Percentiles rank a stretch among this genome's conserved stretches.
phyloP scores from a whole-genome alignment of 2,113 vertebrate genomes.

The Passerina amoena region DNA sequence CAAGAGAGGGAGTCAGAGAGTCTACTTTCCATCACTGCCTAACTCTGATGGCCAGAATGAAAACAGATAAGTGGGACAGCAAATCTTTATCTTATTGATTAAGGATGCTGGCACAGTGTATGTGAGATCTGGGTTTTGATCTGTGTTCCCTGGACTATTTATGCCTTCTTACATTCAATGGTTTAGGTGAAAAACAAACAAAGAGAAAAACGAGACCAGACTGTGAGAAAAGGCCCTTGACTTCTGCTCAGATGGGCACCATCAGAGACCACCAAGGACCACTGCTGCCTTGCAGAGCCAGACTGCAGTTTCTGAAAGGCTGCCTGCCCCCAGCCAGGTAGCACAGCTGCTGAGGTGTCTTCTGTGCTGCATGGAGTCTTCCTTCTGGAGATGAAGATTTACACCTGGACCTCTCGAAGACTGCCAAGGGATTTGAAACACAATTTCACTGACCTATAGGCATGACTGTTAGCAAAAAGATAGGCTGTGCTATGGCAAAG shows the following conservation, averaged over 20 bases:
- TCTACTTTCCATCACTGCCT: constrained; percentile 30
- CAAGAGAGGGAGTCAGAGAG: constrained; percentile 7
- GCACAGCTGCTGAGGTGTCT: neutral
- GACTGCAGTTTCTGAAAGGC: neutral
- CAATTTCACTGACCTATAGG: neutral
- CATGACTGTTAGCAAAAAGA: neutral
- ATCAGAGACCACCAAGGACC: neutral
- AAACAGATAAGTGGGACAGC: constrained; percentile 28
- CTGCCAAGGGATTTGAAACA: neutral
- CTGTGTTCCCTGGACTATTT: neutral
- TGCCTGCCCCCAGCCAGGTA: neutral
- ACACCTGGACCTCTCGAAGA: neutral
- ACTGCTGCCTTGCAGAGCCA: neutral
- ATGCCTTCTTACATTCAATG: neutral
- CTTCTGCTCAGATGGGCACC: neutral
- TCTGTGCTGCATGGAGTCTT: neutral
- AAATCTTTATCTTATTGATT: constrained; percentile 60
- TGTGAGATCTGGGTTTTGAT: constrained; percentile 1
- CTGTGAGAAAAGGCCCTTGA: neutral
- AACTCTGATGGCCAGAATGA: neutral
- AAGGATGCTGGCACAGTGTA: rapidly evolving
- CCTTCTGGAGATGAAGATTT: neutral
- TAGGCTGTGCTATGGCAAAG: neutral
- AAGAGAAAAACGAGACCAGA: neutral
- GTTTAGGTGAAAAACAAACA: neutral